A percentile compares a stretch with the other conserved stretches of the same genome.
phyloP scores from a whole-genome alignment of 30 jellyfish, hydroid and myxozoan genomes.

The Hydractinia echinata region DNA sequence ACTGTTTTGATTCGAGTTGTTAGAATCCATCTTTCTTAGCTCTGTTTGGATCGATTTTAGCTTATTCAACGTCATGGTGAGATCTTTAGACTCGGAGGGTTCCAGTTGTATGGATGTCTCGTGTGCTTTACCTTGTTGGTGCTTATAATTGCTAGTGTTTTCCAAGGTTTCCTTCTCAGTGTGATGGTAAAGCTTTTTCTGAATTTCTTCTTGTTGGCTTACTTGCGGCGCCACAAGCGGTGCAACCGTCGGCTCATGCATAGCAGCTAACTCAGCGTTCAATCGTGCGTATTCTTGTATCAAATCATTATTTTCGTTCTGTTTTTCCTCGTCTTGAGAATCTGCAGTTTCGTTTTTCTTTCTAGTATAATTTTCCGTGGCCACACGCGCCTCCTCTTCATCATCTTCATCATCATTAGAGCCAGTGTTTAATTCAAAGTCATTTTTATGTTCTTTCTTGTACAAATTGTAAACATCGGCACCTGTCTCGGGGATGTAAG shows the following conservation, averaged over 20 bases:
- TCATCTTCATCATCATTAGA: neutral
- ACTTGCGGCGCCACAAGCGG: neutral
- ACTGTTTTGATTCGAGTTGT: too few species aligned
- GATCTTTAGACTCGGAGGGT: too few species aligned
- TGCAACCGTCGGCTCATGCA: slow-evolving; percentile 4
- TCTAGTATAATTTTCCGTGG: neutral
- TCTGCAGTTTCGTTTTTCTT: slow-evolving; percentile 1
- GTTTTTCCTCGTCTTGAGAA: neutral
- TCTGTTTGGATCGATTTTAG: too few species aligned
- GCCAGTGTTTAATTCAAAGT: neutral
- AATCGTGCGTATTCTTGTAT: slow-evolving; percentile 7
- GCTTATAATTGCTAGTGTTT: too few species aligned
- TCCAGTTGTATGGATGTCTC: too few species aligned
- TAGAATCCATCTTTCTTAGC: too few species aligned
- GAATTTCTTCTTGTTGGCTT: slow-evolving; percentile 7
- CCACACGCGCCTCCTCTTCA: neutral
- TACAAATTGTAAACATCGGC: slow-evolving; percentile 6
- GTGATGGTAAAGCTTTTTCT: neutral
- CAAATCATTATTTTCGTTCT: slow-evolving; percentile 10
- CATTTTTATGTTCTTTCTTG: neutral
- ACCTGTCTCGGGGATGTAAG: neutral
- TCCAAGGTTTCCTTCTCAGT: neutral
- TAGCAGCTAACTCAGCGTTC: slow-evolving; percentile 8
- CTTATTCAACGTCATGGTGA: too few species aligned
- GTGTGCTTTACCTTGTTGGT: too few species aligned